phyloP scores from a whole-genome alignment of 2,888 invertebrate species.

The Hirtodrosophila confusa region DNA sequence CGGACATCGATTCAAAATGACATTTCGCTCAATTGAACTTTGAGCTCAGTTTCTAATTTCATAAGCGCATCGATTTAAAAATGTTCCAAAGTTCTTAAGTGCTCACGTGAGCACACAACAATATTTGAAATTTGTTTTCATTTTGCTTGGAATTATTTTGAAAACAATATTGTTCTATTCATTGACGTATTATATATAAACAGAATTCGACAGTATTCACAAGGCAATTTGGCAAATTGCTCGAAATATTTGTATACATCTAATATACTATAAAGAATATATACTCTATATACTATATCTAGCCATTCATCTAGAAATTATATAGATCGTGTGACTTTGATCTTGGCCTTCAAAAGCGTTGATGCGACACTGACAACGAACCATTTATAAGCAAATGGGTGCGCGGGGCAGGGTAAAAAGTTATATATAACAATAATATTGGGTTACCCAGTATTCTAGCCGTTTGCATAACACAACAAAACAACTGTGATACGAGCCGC shows the following conservation, averaged over 20 bases:
- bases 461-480: background rate
- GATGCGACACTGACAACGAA: background rate
- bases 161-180: conserved; percentile 22
- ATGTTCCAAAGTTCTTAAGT: conserved; percentile 42
- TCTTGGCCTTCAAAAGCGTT: conserved; percentile 69
- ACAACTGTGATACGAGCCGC: background rate
- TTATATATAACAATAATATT: background rate
- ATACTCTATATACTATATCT: background rate
- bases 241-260: conserved; percentile 14
- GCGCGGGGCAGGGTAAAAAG: no score
- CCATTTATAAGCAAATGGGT: no score
- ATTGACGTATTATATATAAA: conserved; percentile 40
- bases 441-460: conserved; percentile 12
- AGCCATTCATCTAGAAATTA: background rate
- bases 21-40: conserved; percentile 30
- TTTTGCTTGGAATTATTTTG: conserved; percentile 22
- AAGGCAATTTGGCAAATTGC: conserved; percentile 33
- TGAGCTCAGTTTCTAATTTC: conserved; percentile 19
- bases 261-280: conserved; percentile 1
- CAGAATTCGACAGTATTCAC: conserved; percentile 17
- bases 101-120: conserved; percentile 60
- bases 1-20: conserved; percentile 9
- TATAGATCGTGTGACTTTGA: conserved; percentile 68
- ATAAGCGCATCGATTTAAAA: conserved; percentile 22
- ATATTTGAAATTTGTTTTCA: conserved; percentile 10